Conservation (phyloP, 1,140 invertebrate species). For the Diorhabda carinulata region DNA sequence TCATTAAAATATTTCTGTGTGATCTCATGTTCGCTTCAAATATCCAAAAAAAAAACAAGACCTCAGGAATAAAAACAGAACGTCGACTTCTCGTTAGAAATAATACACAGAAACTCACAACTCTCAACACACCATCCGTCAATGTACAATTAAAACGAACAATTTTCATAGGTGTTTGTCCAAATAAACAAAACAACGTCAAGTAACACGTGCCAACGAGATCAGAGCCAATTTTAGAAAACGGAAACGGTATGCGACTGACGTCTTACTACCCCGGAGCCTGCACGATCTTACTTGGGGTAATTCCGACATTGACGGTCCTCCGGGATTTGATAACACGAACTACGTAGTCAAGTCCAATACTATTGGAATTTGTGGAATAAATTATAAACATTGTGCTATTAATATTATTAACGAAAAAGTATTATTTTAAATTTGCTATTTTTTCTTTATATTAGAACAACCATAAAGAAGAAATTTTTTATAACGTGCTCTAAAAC, state of each 20-base stretch:
- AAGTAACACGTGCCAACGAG: not conserved
- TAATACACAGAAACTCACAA: not conserved
- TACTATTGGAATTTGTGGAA: too few relatives aligned
- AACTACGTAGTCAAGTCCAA: too few relatives aligned
- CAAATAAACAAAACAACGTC: constrained; percentile 1
- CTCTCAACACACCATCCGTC: not conserved
- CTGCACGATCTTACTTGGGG: not conserved
- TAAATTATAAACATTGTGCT: too few relatives aligned
- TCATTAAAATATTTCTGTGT: too few relatives aligned
- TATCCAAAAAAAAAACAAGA: not conserved
- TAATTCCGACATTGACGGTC: not conserved
- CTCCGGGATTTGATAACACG: not conserved
- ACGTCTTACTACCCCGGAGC: not conserved
- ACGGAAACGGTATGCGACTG: not conserved
- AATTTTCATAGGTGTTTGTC: constrained; percentile 1
- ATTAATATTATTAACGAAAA: too few relatives aligned
- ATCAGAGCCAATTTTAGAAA: constrained; percentile 1
- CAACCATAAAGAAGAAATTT: too few relatives aligned
- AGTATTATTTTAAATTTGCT: too few relatives aligned
- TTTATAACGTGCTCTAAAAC: too few relatives aligned
- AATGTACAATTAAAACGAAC: not conserved
- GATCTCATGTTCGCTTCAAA: too few relatives aligned
- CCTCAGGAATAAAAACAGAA: not conserved
- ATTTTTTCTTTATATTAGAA: too few relatives aligned
- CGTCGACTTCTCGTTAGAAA: not conserved